A percentile compares a stretch with the other conserved stretches of the same genome.
Conservation (phyloP, 2,888 invertebrate genomes). For the Lacanobia wlatinum region DNA sequence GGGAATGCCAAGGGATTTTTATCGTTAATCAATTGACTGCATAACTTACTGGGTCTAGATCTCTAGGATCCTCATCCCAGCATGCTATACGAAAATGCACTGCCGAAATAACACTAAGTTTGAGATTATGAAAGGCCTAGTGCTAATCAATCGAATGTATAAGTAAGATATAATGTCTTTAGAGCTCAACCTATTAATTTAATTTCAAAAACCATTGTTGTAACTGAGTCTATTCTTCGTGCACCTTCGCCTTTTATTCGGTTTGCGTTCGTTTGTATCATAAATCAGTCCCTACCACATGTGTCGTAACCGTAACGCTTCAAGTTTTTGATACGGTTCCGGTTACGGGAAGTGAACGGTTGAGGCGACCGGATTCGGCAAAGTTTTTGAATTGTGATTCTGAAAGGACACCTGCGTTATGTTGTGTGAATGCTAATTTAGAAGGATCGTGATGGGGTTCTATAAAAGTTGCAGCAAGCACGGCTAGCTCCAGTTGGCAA, state of each 20-base stretch:
- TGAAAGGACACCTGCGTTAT: slow-evolving; percentile 48
- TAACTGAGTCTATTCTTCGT: neutral
- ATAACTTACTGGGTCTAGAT: neutral
- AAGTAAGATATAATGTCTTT: neutral
- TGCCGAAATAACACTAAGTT: no score
- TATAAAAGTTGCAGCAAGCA: slow-evolving; percentile 2
- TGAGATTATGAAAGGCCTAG: neutral
- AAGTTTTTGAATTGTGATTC: slow-evolving; percentile 60
- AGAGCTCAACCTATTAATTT: neutral
- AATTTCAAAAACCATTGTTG: neutral
- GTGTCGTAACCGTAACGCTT: slow-evolving; percentile 35
- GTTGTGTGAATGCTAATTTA: slow-evolving; percentile 50
- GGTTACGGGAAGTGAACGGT: slow-evolving; percentile 61
- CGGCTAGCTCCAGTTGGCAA: neutral
- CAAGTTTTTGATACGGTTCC: slow-evolving; percentile 59
- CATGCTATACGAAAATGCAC: neutral
- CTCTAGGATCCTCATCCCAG: no score
- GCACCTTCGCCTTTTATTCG: slow-evolving; percentile 17
- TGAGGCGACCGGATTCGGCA: slow-evolving; percentile 54
- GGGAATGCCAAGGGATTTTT: neutral
- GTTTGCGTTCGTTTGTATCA: slow-evolving; percentile 13
- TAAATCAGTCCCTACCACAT: slow-evolving; percentile 32
- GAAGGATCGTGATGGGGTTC: slow-evolving; percentile 10
- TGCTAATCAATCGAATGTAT: neutral
- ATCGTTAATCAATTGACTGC: neutral